Conservation (phyloP, 2,113 vertebrate species). For the Caranx ignobilis region DNA sequence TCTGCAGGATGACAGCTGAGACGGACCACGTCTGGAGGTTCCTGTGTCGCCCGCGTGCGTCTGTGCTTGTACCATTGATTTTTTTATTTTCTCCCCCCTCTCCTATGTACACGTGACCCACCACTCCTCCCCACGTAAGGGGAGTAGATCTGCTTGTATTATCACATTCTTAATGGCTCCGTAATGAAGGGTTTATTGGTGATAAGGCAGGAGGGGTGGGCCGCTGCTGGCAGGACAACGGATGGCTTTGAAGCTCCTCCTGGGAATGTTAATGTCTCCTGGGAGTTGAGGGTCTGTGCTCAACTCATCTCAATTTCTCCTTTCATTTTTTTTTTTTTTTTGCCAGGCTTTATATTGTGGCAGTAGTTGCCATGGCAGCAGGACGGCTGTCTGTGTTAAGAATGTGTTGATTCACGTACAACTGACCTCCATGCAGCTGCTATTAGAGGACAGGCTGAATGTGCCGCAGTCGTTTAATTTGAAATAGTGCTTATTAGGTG, state of each 20-base stretch:
- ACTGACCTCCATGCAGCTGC: slow-evolving; percentile 28
- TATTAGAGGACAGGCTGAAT: slow-evolving; percentile 12
- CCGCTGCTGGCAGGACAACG: slow-evolving; percentile 59
- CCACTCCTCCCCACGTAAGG: slow-evolving; percentile 27
- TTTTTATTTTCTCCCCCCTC: background rate
- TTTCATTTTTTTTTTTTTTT: slow-evolving; percentile 55
- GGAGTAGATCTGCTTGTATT: slow-evolving; percentile 78
- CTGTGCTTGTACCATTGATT: slow-evolving; percentile 61
- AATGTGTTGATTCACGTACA: slow-evolving; percentile 60
- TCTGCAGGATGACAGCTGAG: slow-evolving; percentile 83
- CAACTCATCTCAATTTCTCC: slow-evolving; percentile 75
- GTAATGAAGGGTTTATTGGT: slow-evolving; percentile 84
- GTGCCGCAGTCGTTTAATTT: slow-evolving; percentile 17
- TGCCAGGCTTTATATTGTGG: slow-evolving; percentile 66
- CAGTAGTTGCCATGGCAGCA: slow-evolving; percentile 67
- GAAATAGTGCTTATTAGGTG: slow-evolving; percentile 19
- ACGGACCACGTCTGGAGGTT: slow-evolving; percentile 55
- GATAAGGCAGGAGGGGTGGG: slow-evolving; percentile 61
- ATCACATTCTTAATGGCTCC: slow-evolving; percentile 81
- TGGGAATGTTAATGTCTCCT: slow-evolving; percentile 73
- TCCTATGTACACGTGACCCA: slow-evolving; percentile 26
- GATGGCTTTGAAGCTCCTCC: slow-evolving; percentile 67
- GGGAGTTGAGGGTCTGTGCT: slow-evolving; percentile 70
- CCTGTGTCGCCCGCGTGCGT: slow-evolving; percentile 46
- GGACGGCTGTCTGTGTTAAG: slow-evolving; percentile 51